These are phyloP conservation scores for Jaculus jaculus DNA, from an alignment of 2,113 vertebrate genomes.

Conservation along the genomic window DNA sequence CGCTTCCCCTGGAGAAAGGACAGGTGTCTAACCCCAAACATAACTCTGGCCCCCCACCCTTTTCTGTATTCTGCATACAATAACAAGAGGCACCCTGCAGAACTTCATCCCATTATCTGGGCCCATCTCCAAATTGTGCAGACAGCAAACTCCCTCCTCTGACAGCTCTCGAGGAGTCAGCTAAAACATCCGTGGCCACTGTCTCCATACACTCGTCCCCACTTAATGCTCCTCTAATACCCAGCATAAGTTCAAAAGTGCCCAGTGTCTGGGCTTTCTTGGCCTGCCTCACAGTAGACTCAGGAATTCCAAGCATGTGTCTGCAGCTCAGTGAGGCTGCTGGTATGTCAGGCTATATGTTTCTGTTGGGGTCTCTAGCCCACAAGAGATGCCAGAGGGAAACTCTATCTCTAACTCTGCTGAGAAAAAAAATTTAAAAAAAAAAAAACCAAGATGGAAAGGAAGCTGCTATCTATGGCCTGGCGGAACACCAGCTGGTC, in stretches of 20 bases:
- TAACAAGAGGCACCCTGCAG: neutral
- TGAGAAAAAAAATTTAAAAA: neutral
- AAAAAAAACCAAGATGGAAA: neutral
- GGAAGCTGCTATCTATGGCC: neutral
- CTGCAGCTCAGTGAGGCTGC: conserved; percentile 63
- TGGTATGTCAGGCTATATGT: conserved; percentile 68
- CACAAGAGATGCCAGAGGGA: conserved; percentile 73
- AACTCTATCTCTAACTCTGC: conserved; percentile 73
- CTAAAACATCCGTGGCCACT: conserved; percentile 21
- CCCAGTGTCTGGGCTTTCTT: conserved; percentile 80
- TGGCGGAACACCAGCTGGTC: neutral
- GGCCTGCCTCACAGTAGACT: conserved; percentile 71
- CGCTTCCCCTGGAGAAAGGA: neutral
- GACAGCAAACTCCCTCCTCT: neutral
- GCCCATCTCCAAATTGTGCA: neutral
- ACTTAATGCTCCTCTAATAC: conserved; percentile 77
- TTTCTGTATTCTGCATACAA: neutral
- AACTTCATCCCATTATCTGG: neutral
- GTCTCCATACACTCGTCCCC: conserved; percentile 67
- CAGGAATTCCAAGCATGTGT: conserved; percentile 80
- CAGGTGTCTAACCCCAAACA: neutral
- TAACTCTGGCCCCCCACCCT: accelerated
- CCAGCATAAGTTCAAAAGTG: conserved; percentile 77
- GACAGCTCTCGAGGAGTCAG: neutral
- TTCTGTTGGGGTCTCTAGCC: conserved; percentile 70